These are phyloP conservation scores for Lithophane ornitopus DNA, from an alignment of 2,888 invertebrate genomes.

Conservation along the genomic window DNA sequence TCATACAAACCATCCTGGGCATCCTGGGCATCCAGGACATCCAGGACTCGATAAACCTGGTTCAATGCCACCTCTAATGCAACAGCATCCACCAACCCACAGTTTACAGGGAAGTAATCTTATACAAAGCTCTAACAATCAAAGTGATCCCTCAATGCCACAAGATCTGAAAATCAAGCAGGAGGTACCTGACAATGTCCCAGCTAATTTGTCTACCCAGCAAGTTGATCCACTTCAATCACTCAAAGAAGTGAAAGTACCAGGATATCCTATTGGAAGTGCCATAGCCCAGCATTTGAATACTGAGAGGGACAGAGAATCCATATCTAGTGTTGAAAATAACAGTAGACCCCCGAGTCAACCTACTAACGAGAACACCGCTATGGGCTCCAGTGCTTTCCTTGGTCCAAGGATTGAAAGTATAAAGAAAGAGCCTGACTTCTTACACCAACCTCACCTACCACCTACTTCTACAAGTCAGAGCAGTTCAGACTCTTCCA, in stretches of 20 bases:
- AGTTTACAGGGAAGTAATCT: slow-evolving; percentile 78
- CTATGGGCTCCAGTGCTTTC: slow-evolving; percentile 88
- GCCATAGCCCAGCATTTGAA: slow-evolving; percentile 87
- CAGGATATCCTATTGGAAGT: slow-evolving; percentile 92
- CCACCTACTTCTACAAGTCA: slow-evolving; percentile 89
- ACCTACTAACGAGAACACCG: slow-evolving; percentile 87
- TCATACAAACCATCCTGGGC: slow-evolving; percentile 67
- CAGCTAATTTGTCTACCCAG: slow-evolving; percentile 89
- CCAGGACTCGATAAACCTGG: slow-evolving; percentile 85
- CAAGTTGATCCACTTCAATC: slow-evolving; percentile 94
- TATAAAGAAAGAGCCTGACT: slow-evolving; percentile 94
- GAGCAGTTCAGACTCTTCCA: slow-evolving; percentile 83
- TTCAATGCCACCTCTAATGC: slow-evolving; percentile 82
- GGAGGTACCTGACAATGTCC: slow-evolving; percentile 89
- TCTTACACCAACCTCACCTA: slow-evolving; percentile 87
- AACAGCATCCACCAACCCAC: slow-evolving; percentile 84
- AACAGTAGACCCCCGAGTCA: slow-evolving; percentile 87
- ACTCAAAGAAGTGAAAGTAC: slow-evolving; percentile 95
- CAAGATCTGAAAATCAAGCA: slow-evolving; percentile 90
- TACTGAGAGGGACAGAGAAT: slow-evolving; percentile 88
- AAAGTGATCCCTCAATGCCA: slow-evolving; percentile 86
- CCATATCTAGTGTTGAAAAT: slow-evolving; percentile 87
- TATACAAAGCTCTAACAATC: slow-evolving; percentile 78
- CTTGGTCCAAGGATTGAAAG: slow-evolving; percentile 93
- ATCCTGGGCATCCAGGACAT: slow-evolving; percentile 72